Percentiles rank a stretch among this genome's conserved stretches.
phyloP scores from a whole-genome alignment of 2,888 invertebrate genomes.

The Diabrotica balteata region DNA sequence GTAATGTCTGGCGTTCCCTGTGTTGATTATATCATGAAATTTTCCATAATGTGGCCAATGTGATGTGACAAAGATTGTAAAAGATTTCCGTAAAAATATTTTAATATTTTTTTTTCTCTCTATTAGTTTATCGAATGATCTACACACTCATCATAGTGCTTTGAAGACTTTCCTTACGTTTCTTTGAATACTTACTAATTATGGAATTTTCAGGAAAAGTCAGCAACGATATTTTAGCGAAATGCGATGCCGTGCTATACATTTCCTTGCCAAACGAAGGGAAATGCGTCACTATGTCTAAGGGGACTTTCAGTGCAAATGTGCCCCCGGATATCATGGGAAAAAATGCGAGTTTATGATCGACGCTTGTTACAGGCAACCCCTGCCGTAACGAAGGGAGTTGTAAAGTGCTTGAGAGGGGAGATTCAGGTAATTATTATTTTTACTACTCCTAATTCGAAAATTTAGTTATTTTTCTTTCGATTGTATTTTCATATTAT shows the following conservation, averaged over 20 bases:
- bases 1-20: too few species aligned
- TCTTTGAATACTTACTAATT: background rate
- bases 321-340: conserved; percentile 95
- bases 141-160: background rate
- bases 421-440: conserved; percentile 75
- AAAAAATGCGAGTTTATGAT: conserved; percentile 93
- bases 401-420: conserved; percentile 94
- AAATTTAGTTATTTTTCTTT: too few species aligned
- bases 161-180: background rate
- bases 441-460: too few species aligned
- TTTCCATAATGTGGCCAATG: too few species aligned
- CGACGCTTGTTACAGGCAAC: conserved; percentile 97
- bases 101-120: too few species aligned
- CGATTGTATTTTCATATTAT: too few species aligned
- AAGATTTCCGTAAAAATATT: too few species aligned
- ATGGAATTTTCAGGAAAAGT: conserved; percentile 62
- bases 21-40: too few species aligned
- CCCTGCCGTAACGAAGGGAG: conserved; percentile 92
- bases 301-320: conserved; percentile 85
- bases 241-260: conserved; percentile 96
- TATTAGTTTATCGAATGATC: too few species aligned
- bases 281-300: conserved; percentile 76
- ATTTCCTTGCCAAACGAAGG: conserved; percentile 93
- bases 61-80: too few species aligned
- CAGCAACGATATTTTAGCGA: conserved; percentile 83